These are phyloP conservation scores for Aythya fuligula DNA, from an alignment of 2,797 vertebrate species.

Conservation along the genomic window DNA sequence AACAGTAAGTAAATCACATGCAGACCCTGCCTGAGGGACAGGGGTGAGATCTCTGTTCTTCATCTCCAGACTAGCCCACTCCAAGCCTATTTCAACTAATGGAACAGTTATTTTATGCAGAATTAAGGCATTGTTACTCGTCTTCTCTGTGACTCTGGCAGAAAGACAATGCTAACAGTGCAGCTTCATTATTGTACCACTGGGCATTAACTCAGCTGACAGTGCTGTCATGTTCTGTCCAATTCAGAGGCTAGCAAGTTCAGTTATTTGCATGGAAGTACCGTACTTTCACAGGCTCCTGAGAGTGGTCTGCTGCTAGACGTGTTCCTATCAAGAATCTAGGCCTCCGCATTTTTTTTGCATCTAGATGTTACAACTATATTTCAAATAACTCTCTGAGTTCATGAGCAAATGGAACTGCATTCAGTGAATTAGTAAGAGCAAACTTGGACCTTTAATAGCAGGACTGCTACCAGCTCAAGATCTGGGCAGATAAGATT, in stretches of 20 bases:
- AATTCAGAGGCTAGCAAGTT: not conserved
- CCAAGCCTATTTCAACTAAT: slow-evolving; percentile 7
- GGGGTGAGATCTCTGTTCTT: not conserved
- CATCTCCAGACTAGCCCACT: slow-evolving; percentile 1
- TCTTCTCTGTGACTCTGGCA: not conserved
- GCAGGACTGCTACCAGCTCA: not conserved
- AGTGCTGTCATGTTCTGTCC: not conserved
- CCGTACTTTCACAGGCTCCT: not conserved
- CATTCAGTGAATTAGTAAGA: not conserved
- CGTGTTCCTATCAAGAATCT: not conserved
- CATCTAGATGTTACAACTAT: not conserved
- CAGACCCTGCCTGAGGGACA: not conserved
- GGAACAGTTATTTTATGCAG: not conserved
- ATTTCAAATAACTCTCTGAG: not conserved
- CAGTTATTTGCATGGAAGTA: not conserved
- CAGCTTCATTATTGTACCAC: not conserved
- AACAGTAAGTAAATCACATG: not conserved
- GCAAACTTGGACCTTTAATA: not conserved
- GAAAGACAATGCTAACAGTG: not conserved
- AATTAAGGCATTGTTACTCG: not conserved
- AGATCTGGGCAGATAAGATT: not conserved
- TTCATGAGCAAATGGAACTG: not conserved
- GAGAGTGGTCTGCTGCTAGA: not conserved
- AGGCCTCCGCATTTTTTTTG: not conserved
- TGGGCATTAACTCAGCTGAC: not conserved